Evolutionary conservation across 2,113 vertebrate genomes (phyloP), one percentile per base, ranked within the genome.

Genomic region (Indicator maculatus): DNA sequence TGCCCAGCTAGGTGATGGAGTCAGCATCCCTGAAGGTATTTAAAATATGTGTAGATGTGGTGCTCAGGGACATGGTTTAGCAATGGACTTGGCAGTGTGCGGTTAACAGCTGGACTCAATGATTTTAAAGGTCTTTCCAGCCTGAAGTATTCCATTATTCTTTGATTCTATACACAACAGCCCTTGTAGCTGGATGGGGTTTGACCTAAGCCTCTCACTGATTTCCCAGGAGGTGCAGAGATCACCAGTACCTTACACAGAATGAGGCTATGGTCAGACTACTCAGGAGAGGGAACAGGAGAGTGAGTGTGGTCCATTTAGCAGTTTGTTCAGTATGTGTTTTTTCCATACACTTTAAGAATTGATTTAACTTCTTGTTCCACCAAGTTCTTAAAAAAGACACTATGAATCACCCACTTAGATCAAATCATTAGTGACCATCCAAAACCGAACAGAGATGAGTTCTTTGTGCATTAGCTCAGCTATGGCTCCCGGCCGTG

Each of bases 391-490:
- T 59, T 89, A 31, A 90, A 76, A 94, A 92, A 27, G 6, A 61
- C 9, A 2, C 7, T 65, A 15, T 72, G 59, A 93, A 66, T 79
- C 86, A 82, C 41, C 4, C 31, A 28, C 38, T 84, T 58, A 69
- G 44, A 82, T 41, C 23, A 90, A 84, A 27, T 87, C 71, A 88
- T 36, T 72, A 65, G 20, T 0, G 1, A 66, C 18, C 28, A 73
- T 59, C 6, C 4, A n/a, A 44, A 90, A 88, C 36, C 10, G 36
- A 86, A 63, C 16, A 80, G 45, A 88, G 24, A 74, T 5, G 9
- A 86, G 24, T 78, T 78, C 50, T 84, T 96, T 50, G 9, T 58
- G n/a, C 36, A 53, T 93, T 90, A 87, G 21, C 38, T 95, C 74
- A 89, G 8, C 31, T 77, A 21, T 77, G 69, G 74, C 83, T 93